Percentiles rank a stretch among this genome's conserved stretches.
These are phyloP conservation scores for Adoxophyes honmai DNA, from an alignment of 1,140 invertebrate species.

Conservation along the genomic window DNA sequence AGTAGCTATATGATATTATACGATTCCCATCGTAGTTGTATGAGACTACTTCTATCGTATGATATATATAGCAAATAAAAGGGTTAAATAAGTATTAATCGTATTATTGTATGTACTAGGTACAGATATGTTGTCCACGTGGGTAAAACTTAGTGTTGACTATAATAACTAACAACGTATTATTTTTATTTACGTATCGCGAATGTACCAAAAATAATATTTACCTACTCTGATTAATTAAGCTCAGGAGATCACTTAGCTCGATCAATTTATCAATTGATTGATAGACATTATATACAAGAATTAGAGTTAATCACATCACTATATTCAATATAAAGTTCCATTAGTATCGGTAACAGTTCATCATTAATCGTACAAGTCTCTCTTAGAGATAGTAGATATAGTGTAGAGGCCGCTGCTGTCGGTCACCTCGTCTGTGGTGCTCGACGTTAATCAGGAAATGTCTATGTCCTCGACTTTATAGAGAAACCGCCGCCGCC, in stretches of 20 bases:
- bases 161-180: not conserved
- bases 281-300: not conserved
- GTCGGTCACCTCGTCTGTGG: constrained; percentile 67
- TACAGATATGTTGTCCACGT: constrained; percentile 3
- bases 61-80: no score
- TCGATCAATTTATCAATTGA: constrained; percentile 11
- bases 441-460: constrained; percentile 74
- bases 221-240: not conserved
- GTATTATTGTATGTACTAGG: not conserved
- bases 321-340: not conserved
- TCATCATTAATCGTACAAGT: constrained; percentile 58
- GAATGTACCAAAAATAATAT: constrained; percentile 3
- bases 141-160: not conserved
- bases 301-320: constrained; percentile 5
- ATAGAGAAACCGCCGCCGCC: constrained; percentile 57
- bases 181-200: no score
- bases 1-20: no score
- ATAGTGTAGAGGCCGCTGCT: constrained; percentile 62
- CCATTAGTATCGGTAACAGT: constrained; percentile 11
- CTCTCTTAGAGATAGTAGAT: constrained; percentile 52
- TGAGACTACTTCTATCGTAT: no score
- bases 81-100: no score
- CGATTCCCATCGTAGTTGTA: no score
- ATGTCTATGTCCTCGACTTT: constrained; percentile 62
- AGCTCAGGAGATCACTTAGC: constrained; percentile 33